Conservation (phyloP, 2,888 invertebrate species). For the Nematopogon swammerdamellus region DNA sequence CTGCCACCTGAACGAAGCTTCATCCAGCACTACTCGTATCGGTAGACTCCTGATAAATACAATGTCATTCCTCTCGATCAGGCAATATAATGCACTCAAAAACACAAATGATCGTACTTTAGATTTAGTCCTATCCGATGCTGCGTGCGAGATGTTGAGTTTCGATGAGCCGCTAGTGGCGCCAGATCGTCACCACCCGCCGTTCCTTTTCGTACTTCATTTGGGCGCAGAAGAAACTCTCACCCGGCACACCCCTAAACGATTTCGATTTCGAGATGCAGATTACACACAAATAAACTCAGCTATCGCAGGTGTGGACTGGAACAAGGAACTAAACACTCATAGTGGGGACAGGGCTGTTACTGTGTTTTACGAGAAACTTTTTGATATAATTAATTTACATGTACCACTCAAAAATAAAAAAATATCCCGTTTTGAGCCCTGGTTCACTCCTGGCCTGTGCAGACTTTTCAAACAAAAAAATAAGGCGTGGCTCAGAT, state of each 20-base stretch:
- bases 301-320: not conserved
- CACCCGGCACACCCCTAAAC: not conserved
- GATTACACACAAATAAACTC: not conserved
- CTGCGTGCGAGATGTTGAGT: not conserved
- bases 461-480: constrained; percentile 9
- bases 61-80: not conserved
- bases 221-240: not conserved
- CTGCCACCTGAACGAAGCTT: not conserved
- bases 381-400: constrained; percentile 8
- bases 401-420: constrained; percentile 4
- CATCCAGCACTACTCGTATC: not conserved
- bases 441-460: constrained; percentile 3
- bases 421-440: constrained; percentile 4
- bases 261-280: not conserved
- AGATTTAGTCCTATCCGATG: not conserved
- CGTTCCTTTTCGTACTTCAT: not conserved
- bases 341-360: not conserved
- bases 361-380: constrained; percentile 6
- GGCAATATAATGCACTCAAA: not conserved
- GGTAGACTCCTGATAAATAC: not conserved
- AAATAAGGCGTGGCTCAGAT: constrained; percentile 9
- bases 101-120: not conserved
- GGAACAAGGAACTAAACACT: not conserved
- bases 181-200: not conserved
- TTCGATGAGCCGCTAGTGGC: not conserved